A percentile compares a stretch with the other conserved stretches of the same genome.
phyloP scores from a whole-genome alignment of 2,113 vertebrate genomes.

The Phrynosoma blainvillii region DNA sequence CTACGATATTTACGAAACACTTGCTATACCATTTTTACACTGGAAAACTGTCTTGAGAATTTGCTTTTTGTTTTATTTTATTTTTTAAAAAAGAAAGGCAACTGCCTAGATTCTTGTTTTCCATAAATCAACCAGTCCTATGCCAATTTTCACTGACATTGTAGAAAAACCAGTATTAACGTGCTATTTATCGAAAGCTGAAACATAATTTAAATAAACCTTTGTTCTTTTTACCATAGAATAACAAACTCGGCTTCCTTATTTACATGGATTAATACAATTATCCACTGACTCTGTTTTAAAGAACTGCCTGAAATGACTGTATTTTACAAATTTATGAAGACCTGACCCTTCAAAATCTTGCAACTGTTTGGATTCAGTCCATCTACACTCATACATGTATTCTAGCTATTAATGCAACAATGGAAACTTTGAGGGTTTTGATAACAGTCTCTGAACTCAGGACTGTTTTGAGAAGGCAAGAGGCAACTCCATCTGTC shows the following conservation, averaged over 20 bases:
- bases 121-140: slow-evolving; percentile 23
- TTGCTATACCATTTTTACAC: slow-evolving; percentile 39
- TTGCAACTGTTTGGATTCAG: not conserved
- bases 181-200: not conserved
- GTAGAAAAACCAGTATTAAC: not conserved
- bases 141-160: not conserved
- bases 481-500: not conserved
- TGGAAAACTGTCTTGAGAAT: slow-evolving; percentile 4
- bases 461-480: not conserved
- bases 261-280: not conserved
- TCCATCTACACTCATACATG: not conserved
- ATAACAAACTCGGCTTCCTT: not conserved
- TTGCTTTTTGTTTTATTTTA: not conserved
- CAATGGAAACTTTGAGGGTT: not conserved
- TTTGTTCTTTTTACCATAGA: not conserved
- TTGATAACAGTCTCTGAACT: not conserved
- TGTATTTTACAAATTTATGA: not conserved
- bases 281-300: not conserved
- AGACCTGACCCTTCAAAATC: not conserved
- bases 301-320: not conserved
- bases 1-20: slow-evolving; percentile 51
- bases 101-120: slow-evolving; percentile 21
- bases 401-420: not conserved
- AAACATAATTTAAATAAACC: slow-evolving; percentile 2
- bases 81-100: slow-evolving; percentile 16